Conservation (phyloP, 1,140 invertebrate species). For the Mycetomoellerius zeteki region DNA sequence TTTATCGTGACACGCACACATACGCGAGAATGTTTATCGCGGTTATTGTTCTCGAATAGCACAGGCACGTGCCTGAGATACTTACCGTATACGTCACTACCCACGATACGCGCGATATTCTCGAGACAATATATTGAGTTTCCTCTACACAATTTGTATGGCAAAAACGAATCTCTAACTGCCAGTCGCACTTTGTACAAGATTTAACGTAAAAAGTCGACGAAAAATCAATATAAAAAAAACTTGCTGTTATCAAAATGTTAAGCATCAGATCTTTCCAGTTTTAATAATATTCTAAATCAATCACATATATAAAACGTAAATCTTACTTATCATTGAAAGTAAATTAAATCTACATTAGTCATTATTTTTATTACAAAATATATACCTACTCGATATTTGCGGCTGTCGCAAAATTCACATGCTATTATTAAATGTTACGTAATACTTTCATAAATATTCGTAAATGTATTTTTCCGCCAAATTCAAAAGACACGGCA, state of each 20-base stretch:
- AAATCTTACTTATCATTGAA: background rate
- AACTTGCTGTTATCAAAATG: background rate
- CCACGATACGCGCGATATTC: constrained; percentile 44
- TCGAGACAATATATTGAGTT: constrained; percentile 17
- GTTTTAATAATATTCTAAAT: background rate
- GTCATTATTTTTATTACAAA: background rate
- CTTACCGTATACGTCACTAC: constrained; percentile 56
- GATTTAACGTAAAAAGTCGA: background rate
- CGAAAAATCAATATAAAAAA: background rate
- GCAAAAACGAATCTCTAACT: constrained; percentile 18
- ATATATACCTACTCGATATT: no score
- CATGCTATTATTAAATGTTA: background rate
- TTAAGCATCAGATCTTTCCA: background rate
- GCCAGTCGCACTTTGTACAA: background rate
- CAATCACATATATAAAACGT: background rate
- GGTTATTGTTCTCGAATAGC: constrained; percentile 64
- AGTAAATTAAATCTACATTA: constrained; percentile 15
- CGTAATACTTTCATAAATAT: background rate
- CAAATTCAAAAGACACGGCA: background rate
- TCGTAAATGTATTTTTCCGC: background rate
- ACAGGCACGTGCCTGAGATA: constrained; percentile 69
- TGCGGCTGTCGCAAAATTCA: background rate
- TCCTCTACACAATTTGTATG: constrained; percentile 10
- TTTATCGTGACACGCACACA: constrained; percentile 57
- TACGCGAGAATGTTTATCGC: constrained; percentile 64